Evolutionary conservation across 2,888 invertebrate species (phyloP), one percentile per base, ranked within the genome.

Genomic region (Gymnosoma rotundatum): DNA sequence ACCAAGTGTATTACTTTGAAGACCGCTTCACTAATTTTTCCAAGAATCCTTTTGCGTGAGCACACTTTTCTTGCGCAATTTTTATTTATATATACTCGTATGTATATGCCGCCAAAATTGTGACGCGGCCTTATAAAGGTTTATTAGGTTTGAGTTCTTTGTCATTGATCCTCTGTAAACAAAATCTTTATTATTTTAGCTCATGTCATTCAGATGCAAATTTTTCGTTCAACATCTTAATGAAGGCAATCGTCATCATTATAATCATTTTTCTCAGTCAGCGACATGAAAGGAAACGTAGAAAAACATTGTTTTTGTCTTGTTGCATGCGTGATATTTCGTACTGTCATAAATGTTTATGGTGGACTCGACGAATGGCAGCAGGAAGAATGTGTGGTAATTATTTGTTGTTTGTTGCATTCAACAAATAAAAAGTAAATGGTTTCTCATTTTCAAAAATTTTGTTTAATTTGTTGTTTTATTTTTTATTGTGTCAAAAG

Each of bases 131-230:
- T 45, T 73, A 52, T 58, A 72, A 69, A 66, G 54, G 48, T 56
- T 58, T 58, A 42, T 52, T 56, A 25, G 64, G 14, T 54, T 48
- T 63, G 14, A 36, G 45, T 63, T 45, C 60, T 75, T 78, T 82
- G 86, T 81, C 83, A 86, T 86, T 86, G 83, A 83, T 85, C 86
- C 86, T 84, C 50, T 78, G 81, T 74, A 86, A 87, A 86, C 66
- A 86, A 36, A 72, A 58, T 42, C 20, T 73, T 25, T 32, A 18
- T 52, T 25, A 32, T 52, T 60, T 25, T 5, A 45, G 58, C 73
- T 78, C 78, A n/a, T 66, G 84, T 70, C 81, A 84, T 81, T 78
- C 64, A 42, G 38, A 74, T n/a, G 73, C 73, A 38, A 78, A 78
- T 60, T 73, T 73, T 78, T 73, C 56, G 25, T 66, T 18, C 58